These are phyloP conservation scores for Leptarthrus brevirostris DNA, from an alignment of 2,888 invertebrate species.

Conservation along the genomic window DNA sequence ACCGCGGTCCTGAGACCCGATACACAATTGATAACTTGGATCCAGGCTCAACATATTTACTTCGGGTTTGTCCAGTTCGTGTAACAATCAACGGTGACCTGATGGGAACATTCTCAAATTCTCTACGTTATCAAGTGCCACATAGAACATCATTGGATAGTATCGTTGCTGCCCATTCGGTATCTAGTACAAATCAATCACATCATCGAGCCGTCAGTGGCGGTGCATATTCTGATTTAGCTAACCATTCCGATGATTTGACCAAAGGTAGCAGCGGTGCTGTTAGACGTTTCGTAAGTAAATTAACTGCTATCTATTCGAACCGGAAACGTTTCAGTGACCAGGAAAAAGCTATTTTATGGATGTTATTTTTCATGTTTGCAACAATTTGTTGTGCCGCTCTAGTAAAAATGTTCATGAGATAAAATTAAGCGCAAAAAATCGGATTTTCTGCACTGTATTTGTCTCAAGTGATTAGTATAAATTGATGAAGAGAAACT, in stretches of 20 bases:
- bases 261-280: constrained; percentile 58
- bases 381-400: constrained; percentile 64
- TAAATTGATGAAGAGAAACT: constrained; percentile 26
- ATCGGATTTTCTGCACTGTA: not conserved
- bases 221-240: constrained; percentile 35
- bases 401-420: constrained; percentile 64
- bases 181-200: constrained; percentile 55
- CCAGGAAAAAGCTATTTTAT: constrained; percentile 65
- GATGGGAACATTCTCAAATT: constrained; percentile 77
- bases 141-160: constrained; percentile 56
- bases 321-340: constrained; percentile 65
- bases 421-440: constrained; percentile 55
- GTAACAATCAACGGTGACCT: constrained; percentile 70
- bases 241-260: constrained; percentile 50
- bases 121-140: constrained; percentile 69
- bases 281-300: constrained; percentile 67
- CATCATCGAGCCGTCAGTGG: constrained; percentile 50
- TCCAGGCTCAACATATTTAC: constrained; percentile 79
- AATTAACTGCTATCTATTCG: constrained; percentile 62
- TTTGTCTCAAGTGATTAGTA: constrained; percentile 39
- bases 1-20: constrained; percentile 74
- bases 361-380: constrained; percentile 65
- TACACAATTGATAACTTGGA: constrained; percentile 77
- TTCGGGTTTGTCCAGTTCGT: constrained; percentile 83
- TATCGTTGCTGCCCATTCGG: constrained; percentile 47